Evolutionary conservation across 2,888 invertebrate genomes (phyloP), one percentile per base, ranked within the genome.

Genomic region (Hetaerina titia): DNA sequence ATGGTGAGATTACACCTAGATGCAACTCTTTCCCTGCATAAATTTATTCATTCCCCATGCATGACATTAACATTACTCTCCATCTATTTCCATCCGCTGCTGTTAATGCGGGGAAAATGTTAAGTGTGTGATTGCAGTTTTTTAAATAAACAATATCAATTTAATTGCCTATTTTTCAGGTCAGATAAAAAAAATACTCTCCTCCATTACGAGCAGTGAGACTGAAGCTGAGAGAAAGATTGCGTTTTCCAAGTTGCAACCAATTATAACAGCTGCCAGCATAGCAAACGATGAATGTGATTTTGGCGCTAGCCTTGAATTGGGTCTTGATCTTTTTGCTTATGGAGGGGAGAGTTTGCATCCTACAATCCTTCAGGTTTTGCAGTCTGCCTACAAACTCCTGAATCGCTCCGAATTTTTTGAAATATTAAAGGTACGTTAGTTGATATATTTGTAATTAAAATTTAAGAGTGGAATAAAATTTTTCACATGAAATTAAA

Each of bases 211-310:
- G 89, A 97, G 98, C 89, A 97, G 98, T 19, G 97, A 97, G 95
- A 96, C 97, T 8, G 97, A 98, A 57, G 97, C 97, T 19, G 98
- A 98, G 95, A 98, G 97, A 96, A 97, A 97, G 95, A 97, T 97
- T 94, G 97, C 97, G 63, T 97, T 98, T 95, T 98, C 98, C 56
- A 97, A 98, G 60, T 96, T 99, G 7, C 98, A 99, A 96, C 98
- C 98, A 95, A 97, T 99, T 2, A 97, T 99, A 95, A 99, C 98
- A 7, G 98, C 98, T 95, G 98, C 99, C 11, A 98, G 98, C 96
- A 99, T 99, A 96, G 99, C 99, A 0, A 98, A 98, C 95, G 99
- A 99, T 96, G 99, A 99, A 96, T 98, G 98, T 96, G 99, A 99
- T 96, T 99, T 99, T 97, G 99, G 99, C 0, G 99, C 99, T 95